Conservation (phyloP, 2,797 vertebrate genomes). For the Pipistrellus pipistrellus region DNA sequence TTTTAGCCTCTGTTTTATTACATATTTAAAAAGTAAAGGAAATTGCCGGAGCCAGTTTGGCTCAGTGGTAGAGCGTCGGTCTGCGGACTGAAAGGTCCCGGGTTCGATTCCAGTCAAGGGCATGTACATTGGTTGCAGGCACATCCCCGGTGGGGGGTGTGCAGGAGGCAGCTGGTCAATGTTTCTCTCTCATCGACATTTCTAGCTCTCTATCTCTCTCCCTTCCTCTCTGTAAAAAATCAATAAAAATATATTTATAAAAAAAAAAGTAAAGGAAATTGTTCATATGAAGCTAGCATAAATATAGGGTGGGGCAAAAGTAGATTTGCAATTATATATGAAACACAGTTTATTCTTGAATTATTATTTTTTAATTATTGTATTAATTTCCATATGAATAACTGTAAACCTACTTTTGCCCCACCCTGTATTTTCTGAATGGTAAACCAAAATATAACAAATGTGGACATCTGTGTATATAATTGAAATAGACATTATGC, state of each 20-base stretch:
- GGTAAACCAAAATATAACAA: slow-evolving; percentile 55
- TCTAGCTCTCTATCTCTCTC: too few relatives aligned
- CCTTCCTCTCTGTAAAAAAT: too few relatives aligned
- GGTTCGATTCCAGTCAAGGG: too few relatives aligned
- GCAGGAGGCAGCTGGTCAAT: too few relatives aligned
- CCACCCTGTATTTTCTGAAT: slow-evolving; percentile 61
- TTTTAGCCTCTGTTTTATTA: slow-evolving; percentile 79
- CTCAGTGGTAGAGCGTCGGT: too few relatives aligned
- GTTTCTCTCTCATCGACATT: too few relatives aligned
- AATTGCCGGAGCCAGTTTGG: background rate
- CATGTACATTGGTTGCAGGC: too few relatives aligned
- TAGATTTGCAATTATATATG: background rate
- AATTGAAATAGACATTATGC: slow-evolving; percentile 31
- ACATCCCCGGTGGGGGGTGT: too few relatives aligned
- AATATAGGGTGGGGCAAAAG: background rate
- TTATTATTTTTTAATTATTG: background rate
- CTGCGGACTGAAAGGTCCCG: too few relatives aligned
- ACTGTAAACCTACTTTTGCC: background rate
- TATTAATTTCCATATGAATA: background rate
- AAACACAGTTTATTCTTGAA: background rate
- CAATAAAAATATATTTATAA: background rate
- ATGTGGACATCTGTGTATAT: background rate
- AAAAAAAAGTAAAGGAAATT: slow-evolving; percentile 64
- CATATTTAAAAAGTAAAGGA: slow-evolving; percentile 64
- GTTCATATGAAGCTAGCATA: slow-evolving; percentile 63